A percentile compares a stretch with the other conserved stretches of the same genome.
phyloP scores from a whole-genome alignment of 2,113 vertebrate genomes.

The Oxygymnocypris stewartii region DNA sequence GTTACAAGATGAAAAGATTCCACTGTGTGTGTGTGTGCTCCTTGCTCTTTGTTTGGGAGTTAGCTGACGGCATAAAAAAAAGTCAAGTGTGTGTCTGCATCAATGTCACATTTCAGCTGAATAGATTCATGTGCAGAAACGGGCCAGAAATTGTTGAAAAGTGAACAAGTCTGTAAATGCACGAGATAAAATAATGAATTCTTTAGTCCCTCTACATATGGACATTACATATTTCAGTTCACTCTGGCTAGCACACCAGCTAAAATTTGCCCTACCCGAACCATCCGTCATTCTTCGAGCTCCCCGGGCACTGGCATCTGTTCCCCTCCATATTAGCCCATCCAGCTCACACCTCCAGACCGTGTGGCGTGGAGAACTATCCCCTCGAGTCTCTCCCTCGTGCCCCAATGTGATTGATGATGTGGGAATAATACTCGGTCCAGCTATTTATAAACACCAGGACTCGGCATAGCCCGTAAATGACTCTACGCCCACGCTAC shows the following conservation, averaged over 20 bases:
- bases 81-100: slow-evolving; percentile 47
- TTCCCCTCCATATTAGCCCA: slow-evolving; percentile 45
- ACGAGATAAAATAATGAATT: slow-evolving; percentile 27
- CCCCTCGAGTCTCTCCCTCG: slow-evolving; percentile 35
- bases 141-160: background rate
- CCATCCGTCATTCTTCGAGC: background rate
- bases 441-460: slow-evolving; percentile 80
- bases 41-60: slow-evolving; percentile 34
- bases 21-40: slow-evolving; percentile 26
- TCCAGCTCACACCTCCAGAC: slow-evolving; percentile 38
- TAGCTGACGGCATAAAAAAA: slow-evolving; percentile 26
- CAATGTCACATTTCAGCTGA: slow-evolving; percentile 49
- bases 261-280: background rate
- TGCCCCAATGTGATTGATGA: slow-evolving; percentile 73
- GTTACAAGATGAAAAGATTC: slow-evolving; percentile 64
- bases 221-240: background rate
- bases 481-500: slow-evolving; percentile 62
- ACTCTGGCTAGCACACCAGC: background rate
- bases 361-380: slow-evolving; percentile 26
- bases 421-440: slow-evolving; percentile 74
- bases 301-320: slow-evolving; percentile 3
- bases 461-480: slow-evolving; percentile 60
- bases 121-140: slow-evolving; percentile 25
- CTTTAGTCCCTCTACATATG: background rate
- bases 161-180: background rate